phyloP scores from a whole-genome alignment of 2,797 vertebrate species.

The Hapalemur alaotrensis region DNA sequence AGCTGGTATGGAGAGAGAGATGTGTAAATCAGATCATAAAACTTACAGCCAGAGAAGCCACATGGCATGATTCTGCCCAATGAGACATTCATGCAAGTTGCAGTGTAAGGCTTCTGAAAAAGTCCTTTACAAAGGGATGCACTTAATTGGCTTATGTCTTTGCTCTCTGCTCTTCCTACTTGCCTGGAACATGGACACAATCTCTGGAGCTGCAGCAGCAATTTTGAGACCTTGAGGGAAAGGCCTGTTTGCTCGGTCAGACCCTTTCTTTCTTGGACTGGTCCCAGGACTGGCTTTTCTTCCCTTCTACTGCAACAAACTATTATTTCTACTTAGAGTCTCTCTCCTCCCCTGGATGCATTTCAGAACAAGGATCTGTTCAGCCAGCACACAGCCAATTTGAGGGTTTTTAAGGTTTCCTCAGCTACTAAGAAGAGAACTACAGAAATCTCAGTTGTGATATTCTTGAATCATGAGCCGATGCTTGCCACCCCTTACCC shows the following conservation, averaged over 20 bases:
- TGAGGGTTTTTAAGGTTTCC: slow-evolving; percentile 55
- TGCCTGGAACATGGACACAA: not conserved
- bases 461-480: not conserved
- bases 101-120: not conserved
- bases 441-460: not conserved
- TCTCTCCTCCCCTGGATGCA: not conserved
- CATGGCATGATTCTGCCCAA: not conserved
- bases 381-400: not conserved
- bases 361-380: slow-evolving; percentile 53
- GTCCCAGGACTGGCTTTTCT: not conserved
- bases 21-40: not conserved
- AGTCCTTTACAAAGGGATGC: not conserved
- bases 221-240: not conserved
- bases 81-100: not conserved
- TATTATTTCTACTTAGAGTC: slow-evolving; percentile 4
- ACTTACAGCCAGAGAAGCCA: not conserved
- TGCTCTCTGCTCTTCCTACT: not conserved
- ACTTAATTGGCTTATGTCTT: not conserved
- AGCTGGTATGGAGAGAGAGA: not conserved
- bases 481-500: not conserved
- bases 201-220: not conserved
- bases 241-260: not conserved
- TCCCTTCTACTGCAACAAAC: not conserved
- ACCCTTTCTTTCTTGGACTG: not conserved
- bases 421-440: not conserved